Conservation (phyloP, 2,888 invertebrate species). For the Nezara viridula region DNA sequence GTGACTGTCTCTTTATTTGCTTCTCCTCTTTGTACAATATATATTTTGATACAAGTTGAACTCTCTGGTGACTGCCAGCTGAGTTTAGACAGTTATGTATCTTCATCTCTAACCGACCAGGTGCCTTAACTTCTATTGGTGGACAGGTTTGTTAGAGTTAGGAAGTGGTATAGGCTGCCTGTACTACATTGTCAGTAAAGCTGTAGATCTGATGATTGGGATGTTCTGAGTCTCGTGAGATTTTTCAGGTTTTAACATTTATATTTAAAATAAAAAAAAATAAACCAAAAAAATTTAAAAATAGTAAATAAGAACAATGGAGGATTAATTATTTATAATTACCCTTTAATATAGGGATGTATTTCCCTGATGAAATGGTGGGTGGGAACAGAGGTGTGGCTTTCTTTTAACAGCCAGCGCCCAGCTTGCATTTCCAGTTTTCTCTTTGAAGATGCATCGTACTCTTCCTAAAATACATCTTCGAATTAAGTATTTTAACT, state of each 20-base stretch:
- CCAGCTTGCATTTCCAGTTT: slow-evolving; percentile 57
- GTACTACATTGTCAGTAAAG: slow-evolving; percentile 13
- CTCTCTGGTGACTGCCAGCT: slow-evolving; percentile 25
- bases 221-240: slow-evolving; percentile 57
- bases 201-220: slow-evolving; percentile 52
- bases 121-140: slow-evolving; percentile 63
- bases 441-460: slow-evolving; percentile 39
- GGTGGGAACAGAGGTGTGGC: slow-evolving; percentile 41
- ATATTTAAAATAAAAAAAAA: slow-evolving; percentile 6
- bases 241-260: slow-evolving; percentile 55
- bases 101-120: slow-evolving; percentile 64
- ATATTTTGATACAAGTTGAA: slow-evolving; percentile 58
- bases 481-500: slow-evolving; percentile 52
- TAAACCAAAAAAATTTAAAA: background rate
- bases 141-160: slow-evolving; percentile 59
- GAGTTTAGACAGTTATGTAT: slow-evolving; percentile 56
- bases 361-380: slow-evolving; percentile 21
- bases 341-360: background rate
- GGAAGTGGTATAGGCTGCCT: slow-evolving; percentile 35
- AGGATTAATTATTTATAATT: slow-evolving; percentile 47
- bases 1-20: slow-evolving; percentile 50
- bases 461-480: slow-evolving; percentile 53
- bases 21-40: slow-evolving; percentile 55
- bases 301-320: slow-evolving; percentile 25
- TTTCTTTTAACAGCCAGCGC: slow-evolving; percentile 23